Percentiles rank a stretch among this genome's conserved stretches.
Conservation (phyloP, 2,113 vertebrate genomes). For the Tragelaphus buxtoni region DNA sequence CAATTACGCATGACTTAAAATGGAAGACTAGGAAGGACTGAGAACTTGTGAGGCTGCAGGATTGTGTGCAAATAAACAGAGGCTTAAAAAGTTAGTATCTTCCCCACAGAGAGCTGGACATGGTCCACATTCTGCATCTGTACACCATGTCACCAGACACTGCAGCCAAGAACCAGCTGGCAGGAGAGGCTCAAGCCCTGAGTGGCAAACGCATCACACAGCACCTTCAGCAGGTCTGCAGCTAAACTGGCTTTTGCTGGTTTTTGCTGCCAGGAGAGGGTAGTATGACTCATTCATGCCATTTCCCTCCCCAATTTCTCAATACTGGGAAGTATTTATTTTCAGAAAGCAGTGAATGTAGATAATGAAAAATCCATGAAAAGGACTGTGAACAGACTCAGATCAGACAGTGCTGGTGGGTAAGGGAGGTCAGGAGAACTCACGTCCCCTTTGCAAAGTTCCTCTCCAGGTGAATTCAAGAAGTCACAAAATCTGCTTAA, state of each 20-base stretch:
- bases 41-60: not conserved
- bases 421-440: not conserved
- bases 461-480: not conserved
- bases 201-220: not conserved
- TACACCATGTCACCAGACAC: not conserved
- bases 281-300: conserved; percentile 2
- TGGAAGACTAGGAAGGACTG: conserved; percentile 16
- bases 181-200: fast-evolving
- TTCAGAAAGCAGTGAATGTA: not conserved
- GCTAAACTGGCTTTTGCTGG: fast-evolving
- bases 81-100: conserved; percentile 34
- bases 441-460: not conserved
- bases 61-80: conserved; percentile 46
- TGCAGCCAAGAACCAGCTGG: not conserved
- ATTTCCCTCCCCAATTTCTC: not conserved
- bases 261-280: conserved; percentile 64
- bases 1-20: conserved; percentile 2
- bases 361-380: not conserved
- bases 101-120: conserved; percentile 27
- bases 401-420: not conserved
- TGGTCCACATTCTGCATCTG: not conserved
- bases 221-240: not conserved
- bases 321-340: not conserved
- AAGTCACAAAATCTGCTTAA: not conserved
- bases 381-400: not conserved